Base-by-base conservation (phyloP, 2,797 vertebrate genomes). In the Moxostoma hubbsi region DNA sequence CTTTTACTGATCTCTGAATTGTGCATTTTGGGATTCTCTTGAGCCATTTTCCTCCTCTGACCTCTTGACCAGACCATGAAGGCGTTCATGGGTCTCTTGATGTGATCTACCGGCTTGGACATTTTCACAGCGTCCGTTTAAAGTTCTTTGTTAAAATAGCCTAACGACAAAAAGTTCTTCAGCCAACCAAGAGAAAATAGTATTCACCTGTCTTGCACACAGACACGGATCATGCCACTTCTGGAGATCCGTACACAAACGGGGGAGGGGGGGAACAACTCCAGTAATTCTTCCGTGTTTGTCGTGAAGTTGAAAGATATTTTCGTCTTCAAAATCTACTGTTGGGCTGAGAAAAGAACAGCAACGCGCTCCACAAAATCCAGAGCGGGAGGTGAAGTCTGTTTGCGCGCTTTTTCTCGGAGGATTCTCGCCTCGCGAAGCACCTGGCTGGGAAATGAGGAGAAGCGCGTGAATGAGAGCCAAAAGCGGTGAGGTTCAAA, bases 81-180 rank as follows among this genome's bases (percentile, higher is more conserved):
- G 84, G 96, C 96, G 85, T 97, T 97, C 96, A 97, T 96, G 89
- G 96, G 96, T 89, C 96, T 91, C 90, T 96, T 96, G 92, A 96
- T 96, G 88, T 98, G 97, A 93, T 98, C 97, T 85, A 94, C 96
- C 47, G 98, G 97, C 91, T 99, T 99, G 89, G 98, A 99, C 98
- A 99, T 85, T n/a, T 77, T 73, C 49, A 73, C 80, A 15, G 77
- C 64, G 61, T 51, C 43, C 50, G 73, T 88, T 88, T 89, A 90
- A 71, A 49, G 15, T 86, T 91, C 89, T 89, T 86, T 86, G 46
- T 82, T 82, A 83, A 85, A 87, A 87, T 58, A 24, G 24, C 24
- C 24, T 24, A 86, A 86, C 81, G 81, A 79, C 81, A 91, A 87
- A 82, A 91, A 91, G 90, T 92, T 92, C 54, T 87, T 83, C 18